Percentiles rank a stretch among this genome's conserved stretches.
phyloP scores from a whole-genome alignment of 2,888 invertebrate species.

The Orgyia antiqua region DNA sequence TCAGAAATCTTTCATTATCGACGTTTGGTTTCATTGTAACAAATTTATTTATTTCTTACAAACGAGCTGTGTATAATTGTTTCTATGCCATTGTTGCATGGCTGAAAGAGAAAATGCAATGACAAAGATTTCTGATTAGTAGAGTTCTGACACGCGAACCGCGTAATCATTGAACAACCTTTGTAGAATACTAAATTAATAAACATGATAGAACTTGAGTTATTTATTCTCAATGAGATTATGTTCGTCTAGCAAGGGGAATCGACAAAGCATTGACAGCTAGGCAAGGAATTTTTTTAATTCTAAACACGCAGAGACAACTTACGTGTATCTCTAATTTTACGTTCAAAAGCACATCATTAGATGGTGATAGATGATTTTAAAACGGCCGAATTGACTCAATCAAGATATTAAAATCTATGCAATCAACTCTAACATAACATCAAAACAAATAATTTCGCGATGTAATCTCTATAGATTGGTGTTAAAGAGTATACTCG shows the following conservation, averaged over 20 bases:
- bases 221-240: slow-evolving; percentile 20
- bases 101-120: no score
- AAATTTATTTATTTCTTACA: no score
- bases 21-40: no score
- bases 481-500: no score
- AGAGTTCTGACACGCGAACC: not conserved
- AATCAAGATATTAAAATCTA: slow-evolving; percentile 6
- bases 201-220: slow-evolving; percentile 12
- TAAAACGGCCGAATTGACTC: slow-evolving; percentile 10
- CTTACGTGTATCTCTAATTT: slow-evolving; percentile 28
- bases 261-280: slow-evolving; percentile 39
- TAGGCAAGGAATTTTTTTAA: slow-evolving; percentile 46
- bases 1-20: no score
- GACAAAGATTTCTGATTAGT: no score
- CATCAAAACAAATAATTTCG: no score
- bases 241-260: slow-evolving; percentile 13
- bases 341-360: slow-evolving; percentile 29
- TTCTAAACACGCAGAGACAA: slow-evolving; percentile 37
- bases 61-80: no score
- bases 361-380: slow-evolving; percentile 24
- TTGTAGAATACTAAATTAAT: slow-evolving; percentile 8
- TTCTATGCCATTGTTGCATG: no score
- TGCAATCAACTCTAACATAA: slow-evolving; percentile 9
- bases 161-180: slow-evolving; percentile 2
- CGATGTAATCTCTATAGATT: no score